Conservation (phyloP, 2,888 invertebrate species). For the Nomada ruficornis region DNA sequence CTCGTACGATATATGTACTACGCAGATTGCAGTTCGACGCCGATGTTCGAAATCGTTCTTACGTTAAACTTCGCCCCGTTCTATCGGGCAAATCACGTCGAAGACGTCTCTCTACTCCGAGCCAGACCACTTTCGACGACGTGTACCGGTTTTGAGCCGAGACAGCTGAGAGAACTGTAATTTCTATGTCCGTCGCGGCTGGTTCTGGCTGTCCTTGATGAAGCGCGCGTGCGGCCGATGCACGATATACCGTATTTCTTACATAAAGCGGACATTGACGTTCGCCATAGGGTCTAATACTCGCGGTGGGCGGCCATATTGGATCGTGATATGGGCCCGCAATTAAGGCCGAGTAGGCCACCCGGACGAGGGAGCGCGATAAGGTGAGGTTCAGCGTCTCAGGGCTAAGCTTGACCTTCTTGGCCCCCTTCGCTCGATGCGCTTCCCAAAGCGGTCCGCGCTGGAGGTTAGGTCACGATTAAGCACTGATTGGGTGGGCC, state of each 20-base stretch:
- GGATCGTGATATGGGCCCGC: constrained; percentile 84
- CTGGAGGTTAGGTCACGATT: constrained; percentile 81
- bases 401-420: constrained; percentile 81
- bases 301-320: constrained; percentile 83
- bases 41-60: not conserved
- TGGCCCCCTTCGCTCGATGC: constrained; percentile 69
- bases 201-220: constrained; percentile 61
- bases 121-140: constrained; percentile 18
- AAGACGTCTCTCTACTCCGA: not conserved
- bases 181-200: constrained; percentile 38
- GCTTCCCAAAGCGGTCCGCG: constrained; percentile 73
- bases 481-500: constrained; percentile 80
- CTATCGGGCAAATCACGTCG: not conserved
- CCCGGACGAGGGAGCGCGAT: constrained; percentile 82
- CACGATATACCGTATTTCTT: constrained; percentile 71
- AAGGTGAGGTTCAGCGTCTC: constrained; percentile 81
- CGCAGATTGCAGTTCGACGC: too few species aligned
- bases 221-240: constrained; percentile 42
- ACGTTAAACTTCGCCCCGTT: not conserved
- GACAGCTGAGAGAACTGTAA: constrained; percentile 33
- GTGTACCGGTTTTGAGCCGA: constrained; percentile 10
- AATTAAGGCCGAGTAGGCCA: constrained; percentile 84
- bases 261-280: constrained; percentile 75
- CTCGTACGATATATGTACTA: too few species aligned
- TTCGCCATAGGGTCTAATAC: constrained; percentile 75